phyloP scores from a whole-genome alignment of 2,113 vertebrate species.

The Apistogramma diplotaenia region DNA sequence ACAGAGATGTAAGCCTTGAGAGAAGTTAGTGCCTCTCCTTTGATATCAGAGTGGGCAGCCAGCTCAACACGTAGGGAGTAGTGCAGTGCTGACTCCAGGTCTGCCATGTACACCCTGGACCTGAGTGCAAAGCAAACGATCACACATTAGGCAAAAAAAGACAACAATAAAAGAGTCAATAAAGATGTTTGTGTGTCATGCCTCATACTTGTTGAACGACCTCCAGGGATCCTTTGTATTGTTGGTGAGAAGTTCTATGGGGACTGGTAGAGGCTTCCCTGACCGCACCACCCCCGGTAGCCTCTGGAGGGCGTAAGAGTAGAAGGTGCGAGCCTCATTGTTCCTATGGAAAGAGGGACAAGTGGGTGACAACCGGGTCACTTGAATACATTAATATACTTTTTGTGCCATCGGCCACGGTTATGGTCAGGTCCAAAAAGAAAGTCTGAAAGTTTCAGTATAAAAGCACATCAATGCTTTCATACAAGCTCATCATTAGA shows the following conservation, averaged over 20 bases:
- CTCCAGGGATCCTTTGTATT: constrained; percentile 49
- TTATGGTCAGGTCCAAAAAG: neutral
- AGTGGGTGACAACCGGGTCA: neutral
- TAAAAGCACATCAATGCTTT: neutral
- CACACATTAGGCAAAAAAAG: neutral
- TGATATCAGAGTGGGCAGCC: constrained; percentile 69
- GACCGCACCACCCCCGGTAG: constrained; percentile 76
- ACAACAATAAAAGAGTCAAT: neutral
- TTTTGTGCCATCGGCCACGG: no score
- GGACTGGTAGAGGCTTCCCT: constrained; percentile 51
- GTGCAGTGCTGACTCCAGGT: constrained; percentile 88
- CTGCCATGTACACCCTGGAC: constrained; percentile 89
- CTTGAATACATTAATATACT: fast-evolving
- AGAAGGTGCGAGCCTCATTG: constrained; percentile 81
- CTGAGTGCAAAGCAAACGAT: constrained; percentile 52
- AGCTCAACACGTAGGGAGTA: constrained; percentile 88
- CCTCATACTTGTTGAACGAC: constrained; percentile 78
- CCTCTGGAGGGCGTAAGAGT: constrained; percentile 81
- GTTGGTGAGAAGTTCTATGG: fast-evolving
- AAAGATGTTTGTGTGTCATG: neutral
- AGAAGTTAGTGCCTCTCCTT: constrained; percentile 72
- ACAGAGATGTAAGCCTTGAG: constrained; percentile 80
- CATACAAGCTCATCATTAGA: neutral
- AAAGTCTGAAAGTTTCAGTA: neutral
- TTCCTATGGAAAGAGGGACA: constrained; percentile 69